Base-by-base conservation (phyloP, 1,140 invertebrate genomes). In the Drosophila nasuta region DNA sequence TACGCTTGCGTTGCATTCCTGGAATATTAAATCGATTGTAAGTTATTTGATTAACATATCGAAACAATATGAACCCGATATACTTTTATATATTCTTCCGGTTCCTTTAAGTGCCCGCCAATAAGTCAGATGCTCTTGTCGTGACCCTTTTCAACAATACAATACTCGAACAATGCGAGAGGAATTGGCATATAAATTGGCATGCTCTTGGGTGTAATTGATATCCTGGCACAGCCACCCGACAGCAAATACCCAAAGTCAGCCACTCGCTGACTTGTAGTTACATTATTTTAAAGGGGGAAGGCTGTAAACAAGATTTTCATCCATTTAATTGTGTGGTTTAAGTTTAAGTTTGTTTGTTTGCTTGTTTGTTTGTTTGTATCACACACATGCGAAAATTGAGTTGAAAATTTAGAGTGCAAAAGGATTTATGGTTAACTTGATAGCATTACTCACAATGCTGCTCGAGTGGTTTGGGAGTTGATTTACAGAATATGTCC, bases 381-480 rank as follows among this genome's bases (percentile, higher is more conserved):
- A 60, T 81, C 65, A 71, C 78, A 68, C 45, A 56, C 45, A 58
- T 63, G 74, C 65, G 68, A 82, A 87, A 87, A 87, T 87, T 87
- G 76, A 79, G 83, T 80, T 88, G 69, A 69, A 88, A 87, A 71
- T 87, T 88, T 88, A 59, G 70, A 87, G 85, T 87, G 83, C 83
- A 78, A 72, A 80, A 77, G 79, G 82, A 86, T 88, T 87, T 82
- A 87, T 87, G 80, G 83, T 74, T 83, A 69, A 82, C 58, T 88
- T 87, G 82, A 87, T 87, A 87, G 81, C 82, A 87, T 69, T 77
- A 25, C 56, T 25, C 56, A 43, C 28, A 43, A 46, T 77, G 62
- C 77, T 73, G 7, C 7, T 11, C 20, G 3, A 25, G 35, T 71
- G 73, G 69, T 67, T 60, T 79, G 70, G 75, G 73, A 77, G 81